Evolutionary conservation across 2,113 vertebrate genomes (phyloP).

Genomic region (Brachionichthys hirsutus): DNA sequence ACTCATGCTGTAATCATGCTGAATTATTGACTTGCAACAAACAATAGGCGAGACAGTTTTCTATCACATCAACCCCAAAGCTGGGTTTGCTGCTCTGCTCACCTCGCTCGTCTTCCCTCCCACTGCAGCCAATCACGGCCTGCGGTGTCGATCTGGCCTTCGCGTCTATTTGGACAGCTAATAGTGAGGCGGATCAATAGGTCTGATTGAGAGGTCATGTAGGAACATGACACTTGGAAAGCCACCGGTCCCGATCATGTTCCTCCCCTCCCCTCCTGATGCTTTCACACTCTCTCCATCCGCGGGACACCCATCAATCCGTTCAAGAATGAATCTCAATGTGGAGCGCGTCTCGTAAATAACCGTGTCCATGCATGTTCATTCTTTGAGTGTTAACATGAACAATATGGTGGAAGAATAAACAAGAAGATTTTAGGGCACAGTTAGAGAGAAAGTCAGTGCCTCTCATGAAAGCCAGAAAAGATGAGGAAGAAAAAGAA

Average conservation of each 20-base stretch:
- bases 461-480: conserved; percentile 10
- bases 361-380: too few species aligned
- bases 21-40: conserved; percentile 45
- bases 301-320: background rate
- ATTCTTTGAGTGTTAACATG: too few species aligned
- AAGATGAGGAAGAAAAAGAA: background rate
- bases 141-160: conserved; percentile 49
- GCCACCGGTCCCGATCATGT: conserved; percentile 46
- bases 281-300: background rate
- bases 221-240: conserved; percentile 63
- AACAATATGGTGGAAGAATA: background rate
- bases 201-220: conserved; percentile 73
- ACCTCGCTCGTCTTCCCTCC: conserved; percentile 5
- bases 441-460: conserved; percentile 30
- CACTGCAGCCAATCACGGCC: conserved; percentile 39
- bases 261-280: conserved; percentile 1
- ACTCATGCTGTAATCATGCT: conserved; percentile 19
- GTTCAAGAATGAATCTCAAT: too few species aligned
- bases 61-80: conserved; percentile 2
- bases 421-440: conserved; percentile 1
- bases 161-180: conserved; percentile 60
- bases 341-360: too few species aligned
- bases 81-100: background rate
- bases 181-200: conserved; percentile 69
- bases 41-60: background rate